Conservation (phyloP, 2,888 invertebrate species). For the Ophioninae sp. region DNA sequence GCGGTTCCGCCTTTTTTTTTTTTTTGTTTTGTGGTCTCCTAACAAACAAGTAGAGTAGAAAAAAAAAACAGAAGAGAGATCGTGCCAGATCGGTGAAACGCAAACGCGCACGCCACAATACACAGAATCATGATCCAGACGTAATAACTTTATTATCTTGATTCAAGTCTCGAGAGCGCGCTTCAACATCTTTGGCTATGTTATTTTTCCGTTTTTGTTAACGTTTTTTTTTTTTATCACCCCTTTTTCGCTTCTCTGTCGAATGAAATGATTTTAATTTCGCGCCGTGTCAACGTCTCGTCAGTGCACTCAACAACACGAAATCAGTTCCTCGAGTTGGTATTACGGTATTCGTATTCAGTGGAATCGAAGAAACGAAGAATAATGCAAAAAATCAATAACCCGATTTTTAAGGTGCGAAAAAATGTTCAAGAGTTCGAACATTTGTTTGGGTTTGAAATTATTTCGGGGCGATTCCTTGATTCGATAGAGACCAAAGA, state of each 20-base stretch:
- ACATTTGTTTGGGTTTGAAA: not conserved
- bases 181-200: constrained; percentile 57
- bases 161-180: constrained; percentile 53
- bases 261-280: not conserved
- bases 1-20: too few relatives aligned
- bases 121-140: constrained; percentile 43
- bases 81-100: constrained; percentile 30
- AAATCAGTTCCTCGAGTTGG: not conserved
- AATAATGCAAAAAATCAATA: not conserved
- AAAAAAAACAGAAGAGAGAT: constrained; percentile 22
- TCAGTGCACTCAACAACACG: not conserved
- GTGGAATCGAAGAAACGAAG: not conserved
- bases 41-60: constrained; percentile 19
- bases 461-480: not conserved
- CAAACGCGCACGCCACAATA: constrained; percentile 10
- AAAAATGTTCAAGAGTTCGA: not conserved
- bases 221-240: too few relatives aligned
- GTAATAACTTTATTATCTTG: constrained; percentile 28
- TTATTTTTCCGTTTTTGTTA: constrained; percentile 49
- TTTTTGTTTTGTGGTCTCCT: too few relatives aligned
- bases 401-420: not conserved
- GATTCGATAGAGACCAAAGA: not conserved
- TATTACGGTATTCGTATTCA: not conserved
- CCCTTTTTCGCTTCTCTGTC: not conserved
- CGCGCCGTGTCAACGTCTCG: not conserved